These are phyloP conservation scores for Coelinius sp. DNA, from an alignment of 2,888 invertebrate genomes.

Conservation along the genomic window DNA sequence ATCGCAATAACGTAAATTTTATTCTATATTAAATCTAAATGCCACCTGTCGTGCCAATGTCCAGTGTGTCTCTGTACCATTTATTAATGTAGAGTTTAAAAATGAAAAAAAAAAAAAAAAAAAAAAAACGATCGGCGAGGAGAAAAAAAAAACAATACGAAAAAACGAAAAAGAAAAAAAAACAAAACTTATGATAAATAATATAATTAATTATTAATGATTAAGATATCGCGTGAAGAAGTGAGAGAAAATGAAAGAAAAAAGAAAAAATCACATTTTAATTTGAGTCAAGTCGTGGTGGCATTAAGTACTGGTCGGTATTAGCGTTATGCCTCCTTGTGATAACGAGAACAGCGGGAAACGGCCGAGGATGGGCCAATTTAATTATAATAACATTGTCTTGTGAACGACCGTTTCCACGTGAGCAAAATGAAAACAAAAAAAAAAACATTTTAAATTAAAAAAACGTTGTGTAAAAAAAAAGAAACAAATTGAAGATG, in stretches of 20 bases:
- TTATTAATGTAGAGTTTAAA: slow-evolving; percentile 69
- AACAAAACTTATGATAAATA: slow-evolving; percentile 40
- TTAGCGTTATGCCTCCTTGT: slow-evolving; percentile 54
- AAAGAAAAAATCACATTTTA: slow-evolving; percentile 48
- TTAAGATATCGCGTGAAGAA: slow-evolving; percentile 34
- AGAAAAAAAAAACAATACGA: slow-evolving; percentile 40
- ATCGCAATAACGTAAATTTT: slow-evolving; percentile 72
- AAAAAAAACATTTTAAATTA: slow-evolving; percentile 9
- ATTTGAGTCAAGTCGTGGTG: slow-evolving; percentile 56
- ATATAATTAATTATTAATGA: slow-evolving; percentile 41
- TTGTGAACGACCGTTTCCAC: slow-evolving; percentile 34
- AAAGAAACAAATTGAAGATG: slow-evolving; percentile 29
- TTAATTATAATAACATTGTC: not conserved
- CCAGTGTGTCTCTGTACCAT: slow-evolving; percentile 71
- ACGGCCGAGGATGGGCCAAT: slow-evolving; percentile 39
- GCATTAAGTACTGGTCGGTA: slow-evolving; percentile 56
- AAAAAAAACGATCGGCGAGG: slow-evolving; percentile 41
- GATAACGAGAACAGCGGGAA: slow-evolving; percentile 45
- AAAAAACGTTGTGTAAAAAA: slow-evolving; percentile 21
- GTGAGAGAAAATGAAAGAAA: slow-evolving; percentile 14
- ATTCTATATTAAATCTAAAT: slow-evolving; percentile 71
- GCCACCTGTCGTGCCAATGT: slow-evolving; percentile 72
- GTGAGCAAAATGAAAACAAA: slow-evolving; percentile 35
- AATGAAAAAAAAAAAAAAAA: no score
- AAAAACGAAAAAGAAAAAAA: slow-evolving; percentile 39